These are phyloP conservation scores for Podilymbus podiceps DNA, from an alignment of 2,113 vertebrate genomes.

Conservation along the genomic window DNA sequence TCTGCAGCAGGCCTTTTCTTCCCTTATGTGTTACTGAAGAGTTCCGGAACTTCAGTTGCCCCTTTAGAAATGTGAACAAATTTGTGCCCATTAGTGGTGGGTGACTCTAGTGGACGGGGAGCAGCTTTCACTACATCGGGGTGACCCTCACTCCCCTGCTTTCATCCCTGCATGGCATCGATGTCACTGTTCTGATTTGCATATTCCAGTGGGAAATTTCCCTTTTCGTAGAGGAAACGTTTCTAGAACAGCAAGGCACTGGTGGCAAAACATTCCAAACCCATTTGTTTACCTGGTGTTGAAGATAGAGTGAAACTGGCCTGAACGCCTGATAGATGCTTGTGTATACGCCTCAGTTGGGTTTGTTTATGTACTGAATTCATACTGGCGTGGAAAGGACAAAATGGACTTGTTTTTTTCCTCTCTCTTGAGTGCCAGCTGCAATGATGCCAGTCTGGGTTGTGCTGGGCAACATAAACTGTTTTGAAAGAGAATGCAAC, in stretches of 20 bases:
- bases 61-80: neutral
- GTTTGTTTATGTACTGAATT: constrained; percentile 33
- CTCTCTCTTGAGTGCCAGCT: constrained; percentile 38
- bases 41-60: neutral
- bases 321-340: neutral
- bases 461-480: constrained; percentile 5
- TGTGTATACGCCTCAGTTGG: neutral
- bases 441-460: neutral
- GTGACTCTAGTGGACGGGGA: neutral
- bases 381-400: neutral
- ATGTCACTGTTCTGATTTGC: neutral
- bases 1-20: neutral
- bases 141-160: neutral
- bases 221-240: neutral
- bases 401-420: constrained; percentile 17
- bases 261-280: neutral
- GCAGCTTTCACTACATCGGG: accelerated
- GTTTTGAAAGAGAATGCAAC: constrained; percentile 28
- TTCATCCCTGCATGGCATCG: too few relatives aligned
- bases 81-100: neutral
- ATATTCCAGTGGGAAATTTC: neutral
- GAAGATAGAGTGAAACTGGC: neutral
- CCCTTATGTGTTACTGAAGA: neutral
- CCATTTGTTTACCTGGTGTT: neutral
- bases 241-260: neutral